Base-by-base conservation (phyloP, 2,113 vertebrate species). In the Astatoreochromis straeleni region DNA sequence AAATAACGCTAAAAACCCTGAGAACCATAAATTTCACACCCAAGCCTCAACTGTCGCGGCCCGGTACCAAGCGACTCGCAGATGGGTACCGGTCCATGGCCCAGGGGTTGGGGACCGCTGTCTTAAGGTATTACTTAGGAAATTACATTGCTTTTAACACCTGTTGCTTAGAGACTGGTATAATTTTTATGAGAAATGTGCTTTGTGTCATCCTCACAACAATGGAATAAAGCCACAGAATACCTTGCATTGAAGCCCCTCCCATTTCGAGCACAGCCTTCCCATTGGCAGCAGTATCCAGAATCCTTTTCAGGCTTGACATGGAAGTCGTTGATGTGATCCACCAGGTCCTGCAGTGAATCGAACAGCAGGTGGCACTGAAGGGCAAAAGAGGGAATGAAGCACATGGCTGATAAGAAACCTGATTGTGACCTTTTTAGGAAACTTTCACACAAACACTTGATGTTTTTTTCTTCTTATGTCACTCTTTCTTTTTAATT, bases 281-380 rank as follows among this genome's bases (percentile, higher is more conserved):
- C 98, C 98, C 98, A 99, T 94, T 98, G 98, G 90, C 98, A 99
- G 94, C 98, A 98, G 94, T 99, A 99, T 26, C 98, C 98, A 0
- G 97, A 97, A 2, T 98, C 98, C 95, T 98, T 99, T 93, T 99
- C 98, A 0, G 98, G 98, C 90, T 99, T 99, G 78, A 99, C 98
- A 0, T 99, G 98, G 87, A 97, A 97, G 93, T 99, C 98, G 0
- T 99, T 99, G 94, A 99, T 98, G 2, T 99, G 98, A 87, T 99
- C 98, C 85, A 99, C 98, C 81, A 14, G 65, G 38, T 99, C 98
- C 96, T 99, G 98, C 92, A 99, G 95, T 16, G 97, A 97, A 85
- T 98, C 97, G 0, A 99, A 99, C 93, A 98, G 97, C 96, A 98
- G 97, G 96, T 98, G 97, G 95, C 98, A 99, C 98, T 99, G 93